These are phyloP conservation scores for Drosophila diplacantha DNA, from an alignment of 2,888 invertebrate genomes.

Conservation along the genomic window DNA sequence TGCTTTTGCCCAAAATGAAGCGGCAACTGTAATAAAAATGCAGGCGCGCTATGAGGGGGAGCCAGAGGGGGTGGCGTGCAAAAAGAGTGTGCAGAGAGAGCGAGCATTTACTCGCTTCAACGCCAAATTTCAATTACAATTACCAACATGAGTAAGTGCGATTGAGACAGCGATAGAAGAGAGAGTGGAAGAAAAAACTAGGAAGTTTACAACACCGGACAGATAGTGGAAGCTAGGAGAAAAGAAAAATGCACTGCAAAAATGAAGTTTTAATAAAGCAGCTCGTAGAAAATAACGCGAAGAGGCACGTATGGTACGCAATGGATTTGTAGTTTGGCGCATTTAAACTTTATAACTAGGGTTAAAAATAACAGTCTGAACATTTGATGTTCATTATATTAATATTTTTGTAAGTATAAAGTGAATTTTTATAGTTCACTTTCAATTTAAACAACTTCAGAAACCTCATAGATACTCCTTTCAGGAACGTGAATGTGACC, in stretches of 20 bases:
- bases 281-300: background rate
- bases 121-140: slow-evolving; percentile 75
- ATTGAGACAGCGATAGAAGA: background rate
- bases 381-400: too few species aligned
- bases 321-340: background rate
- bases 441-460: too few species aligned
- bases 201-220: slow-evolving; percentile 15
- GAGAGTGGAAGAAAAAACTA: slow-evolving; percentile 12
- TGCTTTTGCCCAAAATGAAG: slow-evolving; percentile 55
- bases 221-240: slow-evolving; percentile 4
- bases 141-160: slow-evolving; percentile 49
- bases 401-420: too few species aligned
- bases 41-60: slow-evolving; percentile 11
- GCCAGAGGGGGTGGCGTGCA: background rate
- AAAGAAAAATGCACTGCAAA: background rate
- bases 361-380: too few species aligned
- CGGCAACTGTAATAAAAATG: slow-evolving; percentile 61
- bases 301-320: background rate
- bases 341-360: background rate
- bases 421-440: too few species aligned
- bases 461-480: too few species aligned
- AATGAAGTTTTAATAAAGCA: background rate
- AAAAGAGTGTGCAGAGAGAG: slow-evolving; percentile 25
- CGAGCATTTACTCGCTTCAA: slow-evolving; percentile 69
- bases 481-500: too few species aligned